Base-by-base conservation (phyloP, 2,888 invertebrate species). In the Crepidodera aurea region DNA sequence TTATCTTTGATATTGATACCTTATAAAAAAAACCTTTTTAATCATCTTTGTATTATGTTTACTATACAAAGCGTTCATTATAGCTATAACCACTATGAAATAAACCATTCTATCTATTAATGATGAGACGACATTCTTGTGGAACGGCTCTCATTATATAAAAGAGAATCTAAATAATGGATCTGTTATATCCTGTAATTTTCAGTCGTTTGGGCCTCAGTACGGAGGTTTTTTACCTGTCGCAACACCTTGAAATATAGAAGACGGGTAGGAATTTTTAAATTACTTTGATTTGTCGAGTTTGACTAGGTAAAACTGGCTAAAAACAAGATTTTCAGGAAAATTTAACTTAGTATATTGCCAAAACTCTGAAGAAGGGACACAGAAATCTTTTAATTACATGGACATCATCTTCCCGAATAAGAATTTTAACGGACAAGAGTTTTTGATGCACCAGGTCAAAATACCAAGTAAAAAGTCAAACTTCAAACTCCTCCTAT, bases 1-100 rank as follows among this genome's bases (percentile, higher is more conserved):
- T 46, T 46, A 29, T 40, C 42, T 42, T 18, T 37, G 16, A 22
- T 53, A 15, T 53, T 40, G 37, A 53, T 42, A 54, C 27, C 27
- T 40, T 54, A 16, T 27, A 42, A 18, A 53, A 53, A 54, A 54
- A 42, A 54, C 15, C 29, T 27, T 37, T 40, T 54, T 54, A 42
- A 54, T 54, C 29, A 54, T 40, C 25, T 29, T 18, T 54, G 54
- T 16, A 54, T 42, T 40, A 42, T 54, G 29, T 40, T 54, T 40
- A 42, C 15, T 42, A 18, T 54, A 54, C 39, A 51, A 51, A 51
- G 51, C 37, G 16, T 27, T 54, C 40, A 54, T 54, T 54, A 54
- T 54, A 54, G 18, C 16, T 18, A 6, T 18, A 42, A 42, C 42
- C 42, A 12, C 42, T 42, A 42, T 42, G 42, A 42, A 42, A 42